A percentile compares a stretch with the other conserved stretches of the same genome.
Conservation (phyloP, 2,888 invertebrate species). For the Graphium colonna region DNA sequence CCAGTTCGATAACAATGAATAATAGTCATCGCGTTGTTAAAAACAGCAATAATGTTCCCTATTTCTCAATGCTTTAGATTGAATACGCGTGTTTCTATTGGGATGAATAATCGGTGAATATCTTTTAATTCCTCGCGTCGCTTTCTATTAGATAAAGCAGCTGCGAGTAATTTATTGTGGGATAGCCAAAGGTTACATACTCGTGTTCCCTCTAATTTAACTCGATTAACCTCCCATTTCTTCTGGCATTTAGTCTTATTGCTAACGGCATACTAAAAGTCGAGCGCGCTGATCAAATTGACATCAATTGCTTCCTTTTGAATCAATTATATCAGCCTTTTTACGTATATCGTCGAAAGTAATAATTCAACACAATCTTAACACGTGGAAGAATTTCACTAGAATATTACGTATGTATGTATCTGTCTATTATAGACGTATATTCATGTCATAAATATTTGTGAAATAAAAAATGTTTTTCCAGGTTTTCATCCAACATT, state of each 20-base stretch:
- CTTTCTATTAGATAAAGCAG: slow-evolving; percentile 9
- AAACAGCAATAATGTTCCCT: neutral
- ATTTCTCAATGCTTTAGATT: neutral
- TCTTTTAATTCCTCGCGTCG: neutral
- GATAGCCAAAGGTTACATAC: slow-evolving; percentile 8
- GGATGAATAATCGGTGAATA: neutral
- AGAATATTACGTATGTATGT: too few relatives aligned
- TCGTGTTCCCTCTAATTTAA: slow-evolving; percentile 40
- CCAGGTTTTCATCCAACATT: slow-evolving; percentile 3
- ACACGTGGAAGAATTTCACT: too few relatives aligned
- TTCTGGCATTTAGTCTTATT: slow-evolving; percentile 54
- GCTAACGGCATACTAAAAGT: slow-evolving; percentile 54
- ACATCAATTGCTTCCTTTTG: slow-evolving; percentile 51
- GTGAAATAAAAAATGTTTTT: too few relatives aligned
- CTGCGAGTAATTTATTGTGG: slow-evolving; percentile 15
- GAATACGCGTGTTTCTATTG: neutral
- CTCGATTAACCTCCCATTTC: slow-evolving; percentile 69
- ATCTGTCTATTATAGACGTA: too few relatives aligned
- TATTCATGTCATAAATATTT: too few relatives aligned
- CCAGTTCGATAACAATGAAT: slow-evolving; percentile 20
- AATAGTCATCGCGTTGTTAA: slow-evolving; percentile 1
- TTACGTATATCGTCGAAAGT: neutral
- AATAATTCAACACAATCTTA: slow-evolving; percentile 3
- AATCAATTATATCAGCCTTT: slow-evolving; percentile 12
- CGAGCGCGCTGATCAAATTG: slow-evolving; percentile 54